phyloP scores from a whole-genome alignment of 2,888 invertebrate species.

The Acleris cristana region DNA sequence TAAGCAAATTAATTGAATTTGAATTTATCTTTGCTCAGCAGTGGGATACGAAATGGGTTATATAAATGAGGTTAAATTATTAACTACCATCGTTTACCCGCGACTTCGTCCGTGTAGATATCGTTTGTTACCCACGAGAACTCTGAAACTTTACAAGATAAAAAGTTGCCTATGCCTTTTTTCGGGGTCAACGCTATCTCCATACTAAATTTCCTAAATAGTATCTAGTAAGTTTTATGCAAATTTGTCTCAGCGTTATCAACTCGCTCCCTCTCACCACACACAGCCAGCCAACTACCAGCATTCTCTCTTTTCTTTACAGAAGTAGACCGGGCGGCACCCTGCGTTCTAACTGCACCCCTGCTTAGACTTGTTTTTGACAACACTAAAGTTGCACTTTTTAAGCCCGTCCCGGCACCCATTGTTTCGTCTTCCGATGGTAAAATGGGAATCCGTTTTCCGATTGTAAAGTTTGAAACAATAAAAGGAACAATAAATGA shows the following conservation, averaged over 20 bases:
- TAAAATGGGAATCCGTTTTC: conserved; percentile 32
- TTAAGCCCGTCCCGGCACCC: conserved; percentile 42
- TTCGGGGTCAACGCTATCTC: too few relatives aligned
- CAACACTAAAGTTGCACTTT: conserved; percentile 56
- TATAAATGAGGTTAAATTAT: too few relatives aligned
- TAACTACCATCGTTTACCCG: too few relatives aligned
- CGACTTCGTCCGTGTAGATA: too few relatives aligned
- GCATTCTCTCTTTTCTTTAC: conserved; percentile 51
- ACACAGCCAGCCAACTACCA: neutral
- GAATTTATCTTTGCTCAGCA: too few relatives aligned
- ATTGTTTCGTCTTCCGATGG: conserved; percentile 31
- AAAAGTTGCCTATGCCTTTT: too few relatives aligned
- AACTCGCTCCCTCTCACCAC: conserved; percentile 6
- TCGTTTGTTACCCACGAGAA: too few relatives aligned
- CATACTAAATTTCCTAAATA: too few relatives aligned
- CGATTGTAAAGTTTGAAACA: neutral
- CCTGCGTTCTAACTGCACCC: conserved; percentile 56
- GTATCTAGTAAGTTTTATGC: neutral
- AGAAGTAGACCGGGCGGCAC: conserved; percentile 57
- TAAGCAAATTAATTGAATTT: too few relatives aligned
- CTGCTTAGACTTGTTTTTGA: conserved; percentile 56
- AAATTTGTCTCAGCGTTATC: neutral
- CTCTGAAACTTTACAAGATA: too few relatives aligned
- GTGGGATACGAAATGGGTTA: too few relatives aligned
- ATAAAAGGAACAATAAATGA: too few relatives aligned